Evolutionary conservation across 2,888 invertebrate species (phyloP).

Genomic region (Osmoderma eremita): DNA sequence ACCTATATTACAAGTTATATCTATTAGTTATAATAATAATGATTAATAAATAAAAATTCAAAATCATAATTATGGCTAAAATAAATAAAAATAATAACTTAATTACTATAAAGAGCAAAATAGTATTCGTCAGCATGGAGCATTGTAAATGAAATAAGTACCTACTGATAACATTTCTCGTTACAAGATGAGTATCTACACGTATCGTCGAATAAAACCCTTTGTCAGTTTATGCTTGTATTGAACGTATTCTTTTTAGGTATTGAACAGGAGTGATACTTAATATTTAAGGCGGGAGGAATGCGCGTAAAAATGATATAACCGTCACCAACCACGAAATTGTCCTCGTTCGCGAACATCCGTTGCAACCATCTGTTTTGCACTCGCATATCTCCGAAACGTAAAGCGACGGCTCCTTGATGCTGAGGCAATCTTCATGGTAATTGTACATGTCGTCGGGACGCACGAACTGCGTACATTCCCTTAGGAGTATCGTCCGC

Average conservation of each 20-base stretch:
- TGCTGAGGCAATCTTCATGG: not conserved
- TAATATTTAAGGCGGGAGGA: slow-evolving; percentile 39
- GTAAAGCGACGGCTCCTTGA: not conserved
- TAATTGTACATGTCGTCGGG: not conserved
- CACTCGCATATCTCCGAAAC: slow-evolving; percentile 42
- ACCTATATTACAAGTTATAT: slow-evolving; percentile 7
- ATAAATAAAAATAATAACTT: not conserved
- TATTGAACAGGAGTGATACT: slow-evolving; percentile 35
- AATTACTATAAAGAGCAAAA: no score
- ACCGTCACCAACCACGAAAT: slow-evolving; percentile 36
- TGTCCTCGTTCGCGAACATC: slow-evolving; percentile 25
- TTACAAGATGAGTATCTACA: no score
- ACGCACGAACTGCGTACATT: slow-evolving; percentile 24
- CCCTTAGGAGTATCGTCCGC: slow-evolving; percentile 28
- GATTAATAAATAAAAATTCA: not conserved
- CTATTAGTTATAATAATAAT: slow-evolving; percentile 8
- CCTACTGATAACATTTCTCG: not conserved
- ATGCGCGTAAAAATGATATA: slow-evolving; percentile 33
- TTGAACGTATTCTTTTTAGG: slow-evolving; percentile 16
- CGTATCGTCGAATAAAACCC: slow-evolving; percentile 16
- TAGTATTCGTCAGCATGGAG: no score
- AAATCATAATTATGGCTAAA: not conserved
- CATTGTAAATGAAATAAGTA: no score
- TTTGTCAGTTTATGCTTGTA: slow-evolving; percentile 8
- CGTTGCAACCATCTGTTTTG: slow-evolving; percentile 44